Base-by-base conservation (phyloP, 1,140 invertebrate genomes). In the Pteromalus puparum region DNA sequence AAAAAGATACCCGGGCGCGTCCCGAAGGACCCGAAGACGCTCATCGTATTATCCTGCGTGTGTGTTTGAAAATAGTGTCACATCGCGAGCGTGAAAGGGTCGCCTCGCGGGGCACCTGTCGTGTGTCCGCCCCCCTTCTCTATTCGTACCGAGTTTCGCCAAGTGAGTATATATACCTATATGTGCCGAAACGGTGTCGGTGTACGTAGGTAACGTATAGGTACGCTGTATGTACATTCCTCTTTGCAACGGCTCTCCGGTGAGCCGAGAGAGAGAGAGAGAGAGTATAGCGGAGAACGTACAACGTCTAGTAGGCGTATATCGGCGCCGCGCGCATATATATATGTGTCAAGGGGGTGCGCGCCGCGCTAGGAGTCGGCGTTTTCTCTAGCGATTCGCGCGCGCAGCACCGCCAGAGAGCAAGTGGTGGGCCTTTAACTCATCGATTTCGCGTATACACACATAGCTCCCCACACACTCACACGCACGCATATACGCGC, bases 381-480 rank as follows among this genome's bases (percentile, higher is more conserved):
- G 28, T 79, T 82, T 78, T 83, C 38, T 76, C 67, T 26, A 28
- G 24, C 67, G 67, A 70, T 83, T 68, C 48, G 18, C 76, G 72
- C 65, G 67, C 73, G 65, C 13, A 34, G 61, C 61, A 24, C 18
- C 76, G 65, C 34, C 38, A 24, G 30, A 15, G 30, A 13, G 13
- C 78, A 26, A 18, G 28, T 28, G 67, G 67, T 70, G 28, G 67
- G 67, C 67, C 24, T 70, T 28, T 70, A 26, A 30, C 67, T 26
- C 67, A 61, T 70, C 67, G 67, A 70, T 70, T 30, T 26, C 67
- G 67, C 10, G 67, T 70, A 28, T 30, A 30, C 28, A 26, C 24
- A 68, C 7, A 70, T 13, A 18, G 70, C 21, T 1, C 28, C 2
- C 3, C 28, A 1, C 34, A 18, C 15, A 5, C 72, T 15, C 30